Evolutionary conservation across 1,140 invertebrate species (phyloP), one percentile per base, ranked within the genome.

Genomic region (Contarinia nasturtii): DNA sequence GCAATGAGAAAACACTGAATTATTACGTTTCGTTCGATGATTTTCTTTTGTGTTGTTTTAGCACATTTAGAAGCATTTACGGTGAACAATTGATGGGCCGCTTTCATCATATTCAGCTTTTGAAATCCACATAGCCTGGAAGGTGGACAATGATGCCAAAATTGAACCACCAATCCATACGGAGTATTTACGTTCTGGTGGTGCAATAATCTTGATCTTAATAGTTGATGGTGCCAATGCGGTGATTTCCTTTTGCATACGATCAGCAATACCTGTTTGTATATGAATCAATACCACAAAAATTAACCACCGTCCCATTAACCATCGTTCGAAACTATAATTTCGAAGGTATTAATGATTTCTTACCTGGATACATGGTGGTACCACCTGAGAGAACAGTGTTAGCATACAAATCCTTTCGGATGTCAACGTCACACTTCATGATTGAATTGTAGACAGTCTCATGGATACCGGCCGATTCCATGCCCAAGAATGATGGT

Each of bases 131-230:
- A 83, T 83, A 61, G 80, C 79, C 59, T 86, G 82, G 74, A 86
- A 86, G 53, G 84, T 86, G 58, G 80, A 82, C 45, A 86, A 61
- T 38, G 79, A 82, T 40, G 83, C 83, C 53, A 86, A 67, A 57
- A 86, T 86, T 55, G 85, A 88, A 49, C 84, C 84, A 59, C 82
- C 80, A 70, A 88, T 88, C 85, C 84, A 88, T 56, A 88, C 85
- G 47, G 84, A 88, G 67, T 91, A 91, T 64, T 90, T 90, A 57
- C 86, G 76, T 69, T 91, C 87, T 48, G 87, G 86, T 40, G 83
- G 88, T 56, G 88, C 87, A 57, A 91, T 89, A 68, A 91, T 89
- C 71, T 91, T 92, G 65, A 91, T 90, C 70, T 91, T 91, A 79
- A 91, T 89, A 49, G 85, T 89, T 37, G 79, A 79, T 50, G 86